Evolutionary conservation across 1,140 invertebrate genomes (phyloP).

Genomic region (Tribolium madens): DNA sequence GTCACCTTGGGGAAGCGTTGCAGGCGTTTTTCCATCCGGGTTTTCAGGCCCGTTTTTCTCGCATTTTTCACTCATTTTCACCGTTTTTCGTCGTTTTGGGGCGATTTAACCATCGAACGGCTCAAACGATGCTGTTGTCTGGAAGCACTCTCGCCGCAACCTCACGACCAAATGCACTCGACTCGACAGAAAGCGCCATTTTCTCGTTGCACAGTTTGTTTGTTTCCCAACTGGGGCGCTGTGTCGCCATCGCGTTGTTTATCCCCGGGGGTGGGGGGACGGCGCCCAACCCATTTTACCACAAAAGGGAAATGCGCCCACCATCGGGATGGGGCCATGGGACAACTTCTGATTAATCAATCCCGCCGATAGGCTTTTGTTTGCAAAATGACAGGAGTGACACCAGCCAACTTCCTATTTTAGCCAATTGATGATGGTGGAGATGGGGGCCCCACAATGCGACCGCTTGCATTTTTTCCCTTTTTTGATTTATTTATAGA

Average conservation of each 20-base stretch:
- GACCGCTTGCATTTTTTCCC: not conserved
- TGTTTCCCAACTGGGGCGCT: constrained; percentile 38
- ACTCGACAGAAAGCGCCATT: constrained; percentile 63
- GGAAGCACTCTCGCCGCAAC: constrained; percentile 51
- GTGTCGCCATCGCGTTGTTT: constrained; percentile 6
- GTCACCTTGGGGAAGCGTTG: constrained; percentile 58
- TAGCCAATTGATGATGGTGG: too few species aligned
- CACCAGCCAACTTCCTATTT: not conserved
- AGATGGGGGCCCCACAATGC: too few species aligned
- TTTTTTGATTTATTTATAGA: not conserved
- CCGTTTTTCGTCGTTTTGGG: constrained; percentile 29
- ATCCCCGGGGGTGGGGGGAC: constrained; percentile 19
- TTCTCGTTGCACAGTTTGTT: constrained; percentile 50
- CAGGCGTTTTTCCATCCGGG: constrained; percentile 51
- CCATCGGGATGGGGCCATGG: not conserved
- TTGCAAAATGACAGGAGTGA: not conserved
- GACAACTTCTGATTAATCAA: not conserved
- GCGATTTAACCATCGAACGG: constrained; percentile 42
- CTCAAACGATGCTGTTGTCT: constrained; percentile 54
- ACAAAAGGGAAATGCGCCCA: constrained; percentile 29
- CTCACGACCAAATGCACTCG: constrained; percentile 59
- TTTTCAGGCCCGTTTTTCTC: constrained; percentile 40
- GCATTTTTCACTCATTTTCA: constrained; percentile 55
- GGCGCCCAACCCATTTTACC: constrained; percentile 18
- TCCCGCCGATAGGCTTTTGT: not conserved